Evolutionary conservation across 23 tunicate species (phyloP), one percentile per base, ranked within the genome.

Genomic region (Clavelina lepadiformis): DNA sequence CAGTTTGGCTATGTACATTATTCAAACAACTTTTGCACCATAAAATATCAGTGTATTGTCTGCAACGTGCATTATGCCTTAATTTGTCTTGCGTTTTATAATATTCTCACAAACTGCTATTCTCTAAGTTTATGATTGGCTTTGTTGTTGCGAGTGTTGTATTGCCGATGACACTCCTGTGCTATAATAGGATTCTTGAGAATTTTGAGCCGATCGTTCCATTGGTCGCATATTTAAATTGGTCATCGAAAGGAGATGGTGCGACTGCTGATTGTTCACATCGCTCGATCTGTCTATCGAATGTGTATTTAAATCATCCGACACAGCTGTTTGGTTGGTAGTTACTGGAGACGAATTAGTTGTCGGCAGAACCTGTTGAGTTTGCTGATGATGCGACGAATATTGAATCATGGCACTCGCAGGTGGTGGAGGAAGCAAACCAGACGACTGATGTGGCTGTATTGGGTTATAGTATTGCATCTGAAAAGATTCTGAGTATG

Each of bases 401-500:
- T 33, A 55, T 19, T 35, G 52, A 18, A 24, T 46, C 51, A 37
- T 7, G 3, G 24, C 11, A 41, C 13, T 56, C 19, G 26, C 34
- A 19, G 65, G 76, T 30, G 76, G 65, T 7, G 68, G 51, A 2
- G 73, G 73, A 3, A 68, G 61, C 49, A 78, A 23, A 36, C 58
- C 61, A 1, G 84, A 18, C 18, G 58, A 3, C 22, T 58, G 84
- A 7, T 41, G 80, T 8, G 61, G 31, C 65, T 75, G 82, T 3
- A 83, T 58, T 4, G 89, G 89, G 27, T 65, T 30, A 61, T 87
- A 79, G 49, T 87, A 80, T 24, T 82, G 94, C 84, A 77, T 71
- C 51, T 61, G 78, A 24, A 80, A 53, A 3, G 81, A 76, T 36
- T 87, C 96, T 24, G 67, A 87, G 58, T 87, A 87, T 28, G 66